phyloP scores from a whole-genome alignment of 2,113 vertebrate species.

The Crotalus viridis region DNA sequence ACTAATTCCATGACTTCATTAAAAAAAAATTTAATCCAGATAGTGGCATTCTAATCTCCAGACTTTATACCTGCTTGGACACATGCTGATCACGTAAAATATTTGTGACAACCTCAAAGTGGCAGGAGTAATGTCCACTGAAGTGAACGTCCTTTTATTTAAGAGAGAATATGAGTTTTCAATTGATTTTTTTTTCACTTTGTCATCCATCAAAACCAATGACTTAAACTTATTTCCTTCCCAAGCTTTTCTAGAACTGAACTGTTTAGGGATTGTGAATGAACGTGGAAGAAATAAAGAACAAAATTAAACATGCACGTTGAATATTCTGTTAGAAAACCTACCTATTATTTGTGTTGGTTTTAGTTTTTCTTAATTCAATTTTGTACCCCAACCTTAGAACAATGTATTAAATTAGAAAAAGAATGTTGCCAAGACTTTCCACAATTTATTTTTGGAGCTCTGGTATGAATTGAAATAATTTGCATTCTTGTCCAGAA shows the following conservation, averaged over 20 bases:
- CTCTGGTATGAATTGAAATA: neutral
- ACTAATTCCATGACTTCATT: neutral
- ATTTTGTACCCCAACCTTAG: neutral
- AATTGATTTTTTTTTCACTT: conserved; percentile 3
- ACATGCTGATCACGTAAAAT: neutral
- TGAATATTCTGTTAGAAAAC: neutral
- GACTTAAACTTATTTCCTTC: conserved; percentile 6
- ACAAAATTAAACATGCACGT: neutral
- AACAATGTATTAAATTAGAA: neutral
- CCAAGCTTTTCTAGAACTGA: neutral
- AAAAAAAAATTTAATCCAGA: neutral
- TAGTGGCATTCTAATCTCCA: neutral
- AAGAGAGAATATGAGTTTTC: conserved; percentile 10
- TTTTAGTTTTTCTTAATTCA: neutral
- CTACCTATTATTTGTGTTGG: neutral
- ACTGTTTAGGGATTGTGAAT: neutral
- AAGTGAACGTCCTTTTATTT: conserved; percentile 14
- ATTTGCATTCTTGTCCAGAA: neutral
- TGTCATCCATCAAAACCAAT: conserved; percentile 22
- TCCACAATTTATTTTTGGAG: neutral
- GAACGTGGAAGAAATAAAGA: neutral
- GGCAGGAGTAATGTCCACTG: neutral
- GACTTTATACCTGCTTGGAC: neutral
- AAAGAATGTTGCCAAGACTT: neutral
- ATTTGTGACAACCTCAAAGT: conserved; percentile 1